phyloP scores from a whole-genome alignment of 2,888 invertebrate genomes.

The Balanococcus diminutus region DNA sequence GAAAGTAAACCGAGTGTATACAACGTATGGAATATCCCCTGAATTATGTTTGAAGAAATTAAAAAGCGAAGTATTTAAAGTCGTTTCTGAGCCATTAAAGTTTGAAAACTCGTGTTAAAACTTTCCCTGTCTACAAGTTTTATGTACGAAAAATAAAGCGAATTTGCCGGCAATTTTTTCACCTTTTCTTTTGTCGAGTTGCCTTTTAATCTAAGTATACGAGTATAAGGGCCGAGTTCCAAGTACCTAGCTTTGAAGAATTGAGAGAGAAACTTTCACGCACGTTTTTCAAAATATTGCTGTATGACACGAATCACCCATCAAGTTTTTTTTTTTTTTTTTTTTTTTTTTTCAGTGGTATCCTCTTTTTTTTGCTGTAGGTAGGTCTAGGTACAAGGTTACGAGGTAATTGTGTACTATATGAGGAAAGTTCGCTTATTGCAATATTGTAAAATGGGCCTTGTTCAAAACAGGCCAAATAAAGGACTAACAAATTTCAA shows the following conservation, averaged over 20 bases:
- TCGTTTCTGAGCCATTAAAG: constrained; percentile 34
- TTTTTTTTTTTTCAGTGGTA: neutral
- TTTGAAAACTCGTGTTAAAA: constrained; percentile 29
- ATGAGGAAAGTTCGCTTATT: neutral
- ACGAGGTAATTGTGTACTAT: too few relatives aligned
- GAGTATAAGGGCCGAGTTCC: neutral
- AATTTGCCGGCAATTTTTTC: neutral
- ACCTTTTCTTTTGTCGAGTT: neutral
- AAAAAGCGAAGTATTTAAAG: constrained; percentile 10
- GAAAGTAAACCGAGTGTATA: neutral
- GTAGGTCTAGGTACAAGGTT: neutral
- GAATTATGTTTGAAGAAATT: constrained; percentile 29
- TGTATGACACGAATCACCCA: neutral
- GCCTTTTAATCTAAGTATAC: neutral
- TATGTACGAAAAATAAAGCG: neutral
- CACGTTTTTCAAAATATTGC: neutral
- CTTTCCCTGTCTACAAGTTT: constrained; percentile 13
- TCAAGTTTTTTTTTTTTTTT: too few relatives aligned
- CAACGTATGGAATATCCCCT: neutral
- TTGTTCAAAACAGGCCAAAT: neutral
- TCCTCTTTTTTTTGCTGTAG: too few relatives aligned
- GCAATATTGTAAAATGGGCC: neutral
- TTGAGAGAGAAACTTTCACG: neutral
- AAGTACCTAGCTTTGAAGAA: neutral
- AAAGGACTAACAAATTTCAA: neutral